Conservation (phyloP, 1,140 invertebrate species). For the Paraescarpia echinospica region DNA sequence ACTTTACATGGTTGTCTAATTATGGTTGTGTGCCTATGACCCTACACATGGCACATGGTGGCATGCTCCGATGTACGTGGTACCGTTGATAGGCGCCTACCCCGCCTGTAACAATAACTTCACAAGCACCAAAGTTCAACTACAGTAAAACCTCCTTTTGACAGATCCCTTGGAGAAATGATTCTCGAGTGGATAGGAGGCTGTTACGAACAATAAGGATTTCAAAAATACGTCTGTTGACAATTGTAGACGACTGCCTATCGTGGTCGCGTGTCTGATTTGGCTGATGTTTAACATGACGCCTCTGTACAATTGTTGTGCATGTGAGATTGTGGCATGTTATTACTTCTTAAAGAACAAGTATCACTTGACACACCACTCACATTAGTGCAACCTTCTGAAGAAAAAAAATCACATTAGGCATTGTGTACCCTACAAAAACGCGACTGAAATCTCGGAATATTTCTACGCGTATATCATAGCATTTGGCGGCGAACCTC, state of each 20-base stretch:
- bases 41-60: not conserved
- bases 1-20: not conserved
- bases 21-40: not conserved
- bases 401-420: no score
- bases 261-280: not conserved
- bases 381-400: not conserved
- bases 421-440: no score
- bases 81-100: not conserved
- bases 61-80: not conserved
- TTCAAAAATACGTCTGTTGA: not conserved
- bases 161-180: not conserved
- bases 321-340: not conserved
- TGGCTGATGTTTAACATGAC: not conserved
- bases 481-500: no score
- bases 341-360: not conserved
- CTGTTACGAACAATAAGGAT: not conserved
- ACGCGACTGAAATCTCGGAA: no score
- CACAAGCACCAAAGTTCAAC: not conserved
- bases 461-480: no score
- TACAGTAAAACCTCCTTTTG: not conserved
- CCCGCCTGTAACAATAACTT: not conserved
- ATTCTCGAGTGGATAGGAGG: not conserved
- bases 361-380: not conserved
- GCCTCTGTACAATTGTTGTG: not conserved
- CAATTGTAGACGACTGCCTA: not conserved